A percentile compares a stretch with the other conserved stretches of the same genome.
Conservation (phyloP, 2,888 invertebrate genomes). For the Apamea monoglypha region DNA sequence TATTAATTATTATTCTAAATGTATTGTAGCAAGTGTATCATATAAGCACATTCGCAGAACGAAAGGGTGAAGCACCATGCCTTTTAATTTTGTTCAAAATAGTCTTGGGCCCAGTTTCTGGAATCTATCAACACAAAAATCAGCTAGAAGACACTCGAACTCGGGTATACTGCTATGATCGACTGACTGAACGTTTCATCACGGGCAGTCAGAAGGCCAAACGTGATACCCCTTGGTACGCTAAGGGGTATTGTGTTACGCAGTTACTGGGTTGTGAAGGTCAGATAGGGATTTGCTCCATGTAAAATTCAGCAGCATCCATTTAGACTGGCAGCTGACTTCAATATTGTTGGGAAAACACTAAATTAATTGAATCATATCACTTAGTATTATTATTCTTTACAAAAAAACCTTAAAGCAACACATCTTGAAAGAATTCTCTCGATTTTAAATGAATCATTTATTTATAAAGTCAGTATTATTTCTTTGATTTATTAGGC, state of each 20-base stretch:
- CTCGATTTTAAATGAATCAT: background rate
- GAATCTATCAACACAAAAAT: background rate
- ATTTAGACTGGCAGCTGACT: background rate
- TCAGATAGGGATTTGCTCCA: background rate
- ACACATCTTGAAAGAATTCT: too few species aligned
- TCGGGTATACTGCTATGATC: background rate
- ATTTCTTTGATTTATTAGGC: background rate
- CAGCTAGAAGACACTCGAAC: background rate
- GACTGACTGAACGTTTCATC: background rate
- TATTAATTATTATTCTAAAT: conserved; percentile 18
- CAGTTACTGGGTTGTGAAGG: background rate
- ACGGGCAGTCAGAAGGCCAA: background rate
- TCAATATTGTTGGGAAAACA: background rate
- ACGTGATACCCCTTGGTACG: background rate
- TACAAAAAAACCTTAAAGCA: background rate
- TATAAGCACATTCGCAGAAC: background rate
- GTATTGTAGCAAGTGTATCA: conserved; percentile 6
- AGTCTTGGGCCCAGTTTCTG: background rate
- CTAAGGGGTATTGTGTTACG: background rate
- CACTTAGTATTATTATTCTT: background rate
- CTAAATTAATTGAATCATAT: background rate
- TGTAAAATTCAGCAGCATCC: background rate
- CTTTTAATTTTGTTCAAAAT: background rate
- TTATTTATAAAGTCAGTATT: background rate
- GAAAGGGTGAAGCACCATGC: conserved; percentile 12